Evolutionary conservation across 2,113 vertebrate genomes (phyloP), one percentile per base, ranked within the genome.

Genomic region (Cyanoderma ruficeps): DNA sequence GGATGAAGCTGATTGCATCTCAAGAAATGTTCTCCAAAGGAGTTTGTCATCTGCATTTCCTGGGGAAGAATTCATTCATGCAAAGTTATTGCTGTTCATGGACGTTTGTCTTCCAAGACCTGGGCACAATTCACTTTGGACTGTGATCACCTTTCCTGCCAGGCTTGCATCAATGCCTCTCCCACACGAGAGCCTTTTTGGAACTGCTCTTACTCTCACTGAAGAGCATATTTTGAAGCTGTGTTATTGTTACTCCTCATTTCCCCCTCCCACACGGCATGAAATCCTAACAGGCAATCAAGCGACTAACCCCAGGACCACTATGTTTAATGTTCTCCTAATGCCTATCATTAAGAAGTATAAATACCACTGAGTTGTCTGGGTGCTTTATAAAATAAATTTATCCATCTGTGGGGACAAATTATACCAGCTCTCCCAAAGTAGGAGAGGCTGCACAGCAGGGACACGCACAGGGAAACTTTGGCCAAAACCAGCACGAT

Each of bases 291-390:
- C 80, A 78, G 0, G 5, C 80, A 90, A 94, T 93, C 85, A 92
- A 87, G 80, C 49, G 18, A 46, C 85, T 44, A 90, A 92, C 93
- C 90, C 85, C 88, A 90, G 92, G 85, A 93, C 88, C 76, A 61
- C 92, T 78, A 2, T 22, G 52, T 60, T 90, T 90, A 86, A 81
- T 92, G 83, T 67, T 93, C 89, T 92, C 74, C 79, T 82, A 84
- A 87, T 81, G 92, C 41, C 86, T 93, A 6, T 81, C 60, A 93
- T 89, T 95, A 95, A 53, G 52, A 82, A 93, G 30, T 57, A 69
- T 30, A 91, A 94, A 95, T 93, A 65, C 65, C 83, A 86, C 56
- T 53, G 44, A 84, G 60, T 42, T 75, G 74, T 89, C 83, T 87
- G 53, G n/a, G 52, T 82, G 80, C 76, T 69, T 89, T 93, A 81